phyloP scores from a whole-genome alignment of 2,888 invertebrate genomes.

The Caenorhabditis drosophilae region DNA sequence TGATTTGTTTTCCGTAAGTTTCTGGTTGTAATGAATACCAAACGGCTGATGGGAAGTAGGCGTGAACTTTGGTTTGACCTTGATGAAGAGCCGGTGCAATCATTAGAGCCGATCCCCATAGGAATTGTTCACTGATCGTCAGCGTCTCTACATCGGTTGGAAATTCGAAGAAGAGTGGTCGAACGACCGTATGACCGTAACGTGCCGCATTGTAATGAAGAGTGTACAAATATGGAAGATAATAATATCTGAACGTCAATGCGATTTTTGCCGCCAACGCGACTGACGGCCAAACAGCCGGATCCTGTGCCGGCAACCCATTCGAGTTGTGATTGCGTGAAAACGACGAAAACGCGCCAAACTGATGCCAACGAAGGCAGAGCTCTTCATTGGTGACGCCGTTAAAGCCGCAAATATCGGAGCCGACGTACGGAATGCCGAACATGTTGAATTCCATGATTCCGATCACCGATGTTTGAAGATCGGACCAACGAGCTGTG shows the following conservation, averaged over 20 bases:
- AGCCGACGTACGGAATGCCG: slow-evolving; percentile 67
- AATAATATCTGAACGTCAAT: slow-evolving; percentile 49
- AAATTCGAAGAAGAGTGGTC: slow-evolving; percentile 64
- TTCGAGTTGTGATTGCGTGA: slow-evolving; percentile 52
- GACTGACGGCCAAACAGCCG: slow-evolving; percentile 56
- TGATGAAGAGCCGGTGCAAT: slow-evolving; percentile 55
- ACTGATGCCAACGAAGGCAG: slow-evolving; percentile 76
- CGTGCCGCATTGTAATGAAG: slow-evolving; percentile 56
- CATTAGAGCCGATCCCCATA: slow-evolving; percentile 62
- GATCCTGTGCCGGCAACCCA: slow-evolving; percentile 47
- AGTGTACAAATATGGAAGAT: slow-evolving; percentile 58
- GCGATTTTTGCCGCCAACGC: slow-evolving; percentile 52
- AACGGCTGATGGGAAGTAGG: slow-evolving; percentile 69
- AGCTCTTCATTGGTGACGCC: slow-evolving; percentile 70
- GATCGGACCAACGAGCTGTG: slow-evolving; percentile 79
- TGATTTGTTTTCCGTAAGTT: slow-evolving; percentile 45
- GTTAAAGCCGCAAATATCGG: slow-evolving; percentile 73
- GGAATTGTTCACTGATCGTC: slow-evolving; percentile 52
- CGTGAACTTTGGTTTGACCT: slow-evolving; percentile 54
- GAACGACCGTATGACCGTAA: slow-evolving; percentile 57
- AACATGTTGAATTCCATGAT: slow-evolving; percentile 69
- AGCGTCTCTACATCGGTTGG: slow-evolving; percentile 50
- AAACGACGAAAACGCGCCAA: slow-evolving; percentile 64
- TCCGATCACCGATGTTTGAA: slow-evolving; percentile 70
- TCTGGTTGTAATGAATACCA: slow-evolving; percentile 68